Conservation (phyloP, 2,113 vertebrate genomes). For the Atherinomorus stipes region DNA sequence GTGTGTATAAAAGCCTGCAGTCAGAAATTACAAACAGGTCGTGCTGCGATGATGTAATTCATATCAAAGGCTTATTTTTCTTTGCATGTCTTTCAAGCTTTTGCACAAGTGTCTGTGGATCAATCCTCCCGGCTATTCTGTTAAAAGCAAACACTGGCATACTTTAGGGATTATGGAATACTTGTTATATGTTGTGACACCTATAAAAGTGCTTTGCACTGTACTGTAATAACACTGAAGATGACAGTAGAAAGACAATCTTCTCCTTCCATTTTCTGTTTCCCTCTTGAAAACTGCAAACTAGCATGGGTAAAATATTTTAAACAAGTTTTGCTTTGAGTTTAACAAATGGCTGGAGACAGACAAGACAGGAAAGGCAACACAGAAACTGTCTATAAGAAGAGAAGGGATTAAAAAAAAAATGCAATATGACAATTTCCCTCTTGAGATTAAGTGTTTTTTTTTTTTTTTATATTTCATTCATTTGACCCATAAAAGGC, state of each 20-base stretch:
- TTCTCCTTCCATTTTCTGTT: too few relatives aligned
- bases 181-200: not conserved
- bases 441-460: too few relatives aligned
- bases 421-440: too few relatives aligned
- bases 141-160: conserved; percentile 34
- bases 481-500: too few relatives aligned
- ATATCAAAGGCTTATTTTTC: conserved; percentile 57
- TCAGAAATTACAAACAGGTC: conserved; percentile 54
- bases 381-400: too few relatives aligned
- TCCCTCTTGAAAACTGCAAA: too few relatives aligned
- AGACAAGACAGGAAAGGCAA: too few relatives aligned
- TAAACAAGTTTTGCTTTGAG: too few relatives aligned
- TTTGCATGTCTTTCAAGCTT: conserved; percentile 26
- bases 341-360: too few relatives aligned
- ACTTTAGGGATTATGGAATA: conserved; percentile 4
- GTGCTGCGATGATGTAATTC: conserved; percentile 73
- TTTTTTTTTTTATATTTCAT: too few relatives aligned
- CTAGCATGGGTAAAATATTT: too few relatives aligned
- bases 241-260: not conserved
- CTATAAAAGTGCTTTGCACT: not conserved
- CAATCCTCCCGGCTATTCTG: conserved; percentile 30
- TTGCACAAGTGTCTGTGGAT: conserved; percentile 35
- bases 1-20: conserved; percentile 47
- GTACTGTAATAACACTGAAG: not conserved
- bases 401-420: too few relatives aligned